Evolutionary conservation across 2,113 vertebrate species (phyloP), one percentile per base, ranked within the genome.

Genomic region (Entelurus aequoreus): DNA sequence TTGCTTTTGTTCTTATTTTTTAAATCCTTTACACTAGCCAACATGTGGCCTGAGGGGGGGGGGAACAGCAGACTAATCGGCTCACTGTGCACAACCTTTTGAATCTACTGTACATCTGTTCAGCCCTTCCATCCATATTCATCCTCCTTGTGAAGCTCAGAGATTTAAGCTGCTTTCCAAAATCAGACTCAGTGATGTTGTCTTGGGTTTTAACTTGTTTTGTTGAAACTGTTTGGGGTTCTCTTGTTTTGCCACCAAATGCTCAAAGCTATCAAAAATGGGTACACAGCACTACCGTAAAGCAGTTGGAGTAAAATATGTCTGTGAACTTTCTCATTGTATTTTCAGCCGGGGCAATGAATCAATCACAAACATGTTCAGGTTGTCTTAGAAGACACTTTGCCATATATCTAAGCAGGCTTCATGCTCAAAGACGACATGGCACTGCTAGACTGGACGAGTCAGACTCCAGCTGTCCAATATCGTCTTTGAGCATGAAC

Each of bases 71-170:
- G 54, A 67, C 77, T 89, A 88, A 90, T 88, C 86, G 77, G 47
- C 48, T 67, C 37, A 48, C 28, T 42, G 64, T 53, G 55, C 74
- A 65, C 51, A 52, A 48, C 59, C 73, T 55, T 50, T 63, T 74
- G 69, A 69, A 72, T 75, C 66, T 72, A 59, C 66, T 69, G 71
- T 84, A 68, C 83, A 86, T 86, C 86, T 86, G 82, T 56, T 86
- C 74, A 65, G 19, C 54, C 66, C 76, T 75, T 76, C 84, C 77
- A 84, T 87, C 81, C 78, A 77, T 37, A 65, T 71, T 67, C 71
- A 86, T 77, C 73, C 71, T 60, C 50, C n/a, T 35, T 48, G 21
- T 68, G 36, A 51, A 60, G 79, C 62, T 77, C 66, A 84, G 63
- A 63, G 54, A 53, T 72, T 64, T 69, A 75, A 74, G 51, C 77